A percentile compares a stretch with the other conserved stretches of the same genome.
These are phyloP conservation scores for Xylocopa sonorina DNA, from an alignment of 1,140 invertebrate genomes.

Conservation along the genomic window DNA sequence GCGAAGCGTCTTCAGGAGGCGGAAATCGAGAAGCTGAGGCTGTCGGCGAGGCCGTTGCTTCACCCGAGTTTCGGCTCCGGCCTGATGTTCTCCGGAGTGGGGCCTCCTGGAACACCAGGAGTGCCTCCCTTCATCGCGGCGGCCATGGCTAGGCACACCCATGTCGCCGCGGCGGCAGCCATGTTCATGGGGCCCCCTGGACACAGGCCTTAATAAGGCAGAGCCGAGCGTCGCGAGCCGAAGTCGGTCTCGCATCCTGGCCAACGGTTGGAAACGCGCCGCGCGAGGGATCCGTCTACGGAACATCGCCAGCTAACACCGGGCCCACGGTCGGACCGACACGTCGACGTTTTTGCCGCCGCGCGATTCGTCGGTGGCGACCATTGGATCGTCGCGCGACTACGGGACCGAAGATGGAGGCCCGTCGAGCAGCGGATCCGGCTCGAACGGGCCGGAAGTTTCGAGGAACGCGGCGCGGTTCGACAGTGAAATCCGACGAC, in stretches of 20 bases:
- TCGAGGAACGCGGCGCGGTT: too few species aligned
- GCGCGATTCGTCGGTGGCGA: background rate
- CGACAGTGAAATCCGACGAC: too few species aligned
- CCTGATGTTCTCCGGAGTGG: slow-evolving; percentile 80
- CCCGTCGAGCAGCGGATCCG: too few species aligned
- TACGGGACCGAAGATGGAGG: too few species aligned
- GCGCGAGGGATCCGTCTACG: background rate
- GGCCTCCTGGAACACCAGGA: slow-evolving; percentile 78
- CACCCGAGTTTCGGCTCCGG: slow-evolving; percentile 80
- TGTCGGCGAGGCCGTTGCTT: slow-evolving; percentile 84
- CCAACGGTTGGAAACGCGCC: background rate
- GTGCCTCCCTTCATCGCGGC: slow-evolving; percentile 81
- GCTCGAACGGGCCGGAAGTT: background rate
- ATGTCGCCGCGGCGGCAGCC: slow-evolving; percentile 80
- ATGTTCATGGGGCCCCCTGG: slow-evolving; percentile 81
- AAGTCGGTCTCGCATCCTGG: slow-evolving; percentile 37
- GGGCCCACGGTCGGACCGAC: background rate
- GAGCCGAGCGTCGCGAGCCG: slow-evolving; percentile 36
- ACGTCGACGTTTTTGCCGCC: background rate
- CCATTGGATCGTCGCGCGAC: background rate
- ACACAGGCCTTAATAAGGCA: slow-evolving; percentile 77
- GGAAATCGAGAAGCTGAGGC: slow-evolving; percentile 94
- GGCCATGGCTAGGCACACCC: slow-evolving; percentile 80
- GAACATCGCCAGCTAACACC: too few species aligned
- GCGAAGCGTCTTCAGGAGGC: slow-evolving; percentile 97